A percentile compares a stretch with the other conserved stretches of the same genome.
Evolutionary conservation across 2,888 invertebrate genomes (phyloP).

Genomic region (Metopia argyrocephala): DNA sequence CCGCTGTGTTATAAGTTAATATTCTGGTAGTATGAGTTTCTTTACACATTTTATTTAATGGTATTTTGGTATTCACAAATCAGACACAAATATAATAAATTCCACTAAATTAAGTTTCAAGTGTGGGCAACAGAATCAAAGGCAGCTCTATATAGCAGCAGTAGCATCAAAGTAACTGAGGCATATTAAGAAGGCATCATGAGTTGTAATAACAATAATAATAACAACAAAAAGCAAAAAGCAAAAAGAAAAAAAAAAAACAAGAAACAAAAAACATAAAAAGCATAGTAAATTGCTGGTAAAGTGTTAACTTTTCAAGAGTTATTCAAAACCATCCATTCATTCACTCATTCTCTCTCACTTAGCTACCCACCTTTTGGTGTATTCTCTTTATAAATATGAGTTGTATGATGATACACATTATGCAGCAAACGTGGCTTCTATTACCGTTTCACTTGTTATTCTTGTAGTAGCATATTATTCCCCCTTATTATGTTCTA

Average conservation of each 20-base stretch:
- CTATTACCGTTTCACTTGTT: neutral
- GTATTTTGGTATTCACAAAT: constrained; percentile 28
- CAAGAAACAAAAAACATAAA: neutral
- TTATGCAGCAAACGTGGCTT: neutral
- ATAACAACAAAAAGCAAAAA: neutral
- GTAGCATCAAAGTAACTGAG: neutral
- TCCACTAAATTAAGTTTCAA: constrained; percentile 56
- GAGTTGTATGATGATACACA: neutral
- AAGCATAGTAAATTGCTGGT: constrained; percentile 32
- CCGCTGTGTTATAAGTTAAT: neutral
- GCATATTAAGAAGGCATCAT: neutral
- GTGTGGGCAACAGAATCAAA: neutral
- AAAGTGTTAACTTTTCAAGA: constrained; percentile 49
- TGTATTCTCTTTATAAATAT: too few relatives aligned
- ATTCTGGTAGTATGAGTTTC: neutral
- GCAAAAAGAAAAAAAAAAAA: neutral
- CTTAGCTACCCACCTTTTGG: too few relatives aligned
- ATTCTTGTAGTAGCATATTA: neutral
- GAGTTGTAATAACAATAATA: neutral
- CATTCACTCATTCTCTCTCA: neutral
- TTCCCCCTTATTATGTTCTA: neutral
- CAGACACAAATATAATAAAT: constrained; percentile 43
- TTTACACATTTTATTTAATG: neutral
- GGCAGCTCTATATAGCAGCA: neutral
- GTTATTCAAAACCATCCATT: constrained; percentile 8